A percentile compares a stretch with the other conserved stretches of the same genome.
phyloP scores from a whole-genome alignment of 2,888 invertebrate species.

The Caradrina kadenii region DNA sequence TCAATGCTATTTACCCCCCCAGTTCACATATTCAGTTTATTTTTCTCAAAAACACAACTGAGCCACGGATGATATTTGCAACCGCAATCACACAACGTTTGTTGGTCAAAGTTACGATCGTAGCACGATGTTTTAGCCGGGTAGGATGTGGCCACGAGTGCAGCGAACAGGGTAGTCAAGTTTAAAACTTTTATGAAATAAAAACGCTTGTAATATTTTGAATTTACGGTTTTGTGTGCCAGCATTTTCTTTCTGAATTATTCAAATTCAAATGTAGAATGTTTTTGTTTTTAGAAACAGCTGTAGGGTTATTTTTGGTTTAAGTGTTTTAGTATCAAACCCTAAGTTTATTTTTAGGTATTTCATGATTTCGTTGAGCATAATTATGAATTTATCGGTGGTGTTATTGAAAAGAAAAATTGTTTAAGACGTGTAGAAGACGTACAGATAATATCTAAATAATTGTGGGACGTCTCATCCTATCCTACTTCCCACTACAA shows the following conservation, averaged over 20 bases:
- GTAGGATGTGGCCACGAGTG: slow-evolving; percentile 45
- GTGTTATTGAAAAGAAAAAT: too few relatives aligned
- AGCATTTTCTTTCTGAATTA: slow-evolving; percentile 44
- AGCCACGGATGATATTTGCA: slow-evolving; percentile 33
- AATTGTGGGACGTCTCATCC: too few relatives aligned
- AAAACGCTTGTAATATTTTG: slow-evolving; percentile 48
- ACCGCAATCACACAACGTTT: slow-evolving; percentile 46
- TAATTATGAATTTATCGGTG: neutral
- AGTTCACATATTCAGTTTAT: neutral
- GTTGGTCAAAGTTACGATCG: slow-evolving; percentile 53
- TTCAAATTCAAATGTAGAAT: slow-evolving; percentile 47
- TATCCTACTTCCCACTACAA: too few relatives aligned
- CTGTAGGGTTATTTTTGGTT: slow-evolving; percentile 14
- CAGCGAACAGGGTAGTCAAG: slow-evolving; percentile 32
- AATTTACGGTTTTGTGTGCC: slow-evolving; percentile 39
- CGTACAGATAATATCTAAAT: neutral
- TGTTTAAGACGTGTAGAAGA: too few relatives aligned
- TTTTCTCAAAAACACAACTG: slow-evolving; percentile 20
- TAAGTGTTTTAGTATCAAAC: slow-evolving; percentile 4
- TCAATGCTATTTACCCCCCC: neutral
- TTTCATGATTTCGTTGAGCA: neutral
- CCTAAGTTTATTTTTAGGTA: neutral
- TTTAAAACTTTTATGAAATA: slow-evolving; percentile 44
- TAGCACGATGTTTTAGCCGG: slow-evolving; percentile 25
- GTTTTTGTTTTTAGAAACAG: slow-evolving; percentile 27